Conservation (phyloP, 2,113 vertebrate species). For the Xenopus laevis region DNA sequence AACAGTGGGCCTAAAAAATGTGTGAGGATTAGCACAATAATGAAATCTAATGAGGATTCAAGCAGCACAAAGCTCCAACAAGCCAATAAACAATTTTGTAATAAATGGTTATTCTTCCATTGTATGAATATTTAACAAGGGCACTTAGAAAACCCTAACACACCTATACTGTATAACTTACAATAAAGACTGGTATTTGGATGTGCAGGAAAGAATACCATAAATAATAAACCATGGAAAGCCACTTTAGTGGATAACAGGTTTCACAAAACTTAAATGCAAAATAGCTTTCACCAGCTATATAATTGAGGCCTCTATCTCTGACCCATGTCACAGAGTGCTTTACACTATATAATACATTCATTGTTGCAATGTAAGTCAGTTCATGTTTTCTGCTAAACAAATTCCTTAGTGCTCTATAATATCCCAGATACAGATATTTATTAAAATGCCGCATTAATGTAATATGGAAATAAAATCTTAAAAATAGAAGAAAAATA, state of each 20-base stretch:
- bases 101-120: too few species aligned
- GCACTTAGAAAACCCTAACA: too few species aligned
- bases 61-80: too few species aligned
- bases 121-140: too few species aligned
- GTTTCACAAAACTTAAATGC: slow-evolving; percentile 47
- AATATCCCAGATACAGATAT: slow-evolving; percentile 11
- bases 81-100: too few species aligned
- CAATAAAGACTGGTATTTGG: slow-evolving; percentile 1
- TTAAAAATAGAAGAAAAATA: too few species aligned
- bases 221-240: slow-evolving; percentile 49
- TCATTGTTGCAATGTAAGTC: slow-evolving; percentile 42
- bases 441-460: background rate
- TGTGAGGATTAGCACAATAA: too few species aligned
- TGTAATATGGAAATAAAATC: too few species aligned
- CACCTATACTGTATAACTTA: slow-evolving; percentile 7
- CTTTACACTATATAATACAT: slow-evolving; percentile 45
- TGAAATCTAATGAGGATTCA: too few species aligned
- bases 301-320: slow-evolving; percentile 41
- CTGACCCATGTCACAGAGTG: slow-evolving; percentile 25
- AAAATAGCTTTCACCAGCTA: slow-evolving; percentile 42
- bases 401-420: slow-evolving; percentile 21
- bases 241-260: slow-evolving; percentile 41
- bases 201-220: slow-evolving; percentile 25
- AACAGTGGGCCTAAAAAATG: too few species aligned
- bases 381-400: slow-evolving; percentile 18